Conservation (phyloP, 1,140 invertebrate genomes). For the Trichoplusia ni region DNA sequence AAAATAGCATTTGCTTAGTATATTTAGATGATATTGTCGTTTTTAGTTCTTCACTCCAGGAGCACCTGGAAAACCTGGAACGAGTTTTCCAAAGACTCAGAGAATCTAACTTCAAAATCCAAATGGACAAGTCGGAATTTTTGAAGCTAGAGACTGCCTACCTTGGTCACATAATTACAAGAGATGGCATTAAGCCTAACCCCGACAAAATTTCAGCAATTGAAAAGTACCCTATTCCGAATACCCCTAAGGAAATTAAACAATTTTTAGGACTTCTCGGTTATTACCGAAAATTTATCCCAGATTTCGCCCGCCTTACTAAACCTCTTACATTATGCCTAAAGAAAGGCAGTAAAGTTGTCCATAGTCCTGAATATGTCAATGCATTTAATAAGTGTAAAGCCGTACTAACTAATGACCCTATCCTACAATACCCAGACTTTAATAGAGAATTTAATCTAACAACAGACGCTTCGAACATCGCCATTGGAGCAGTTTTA, state of each 20-base stretch:
- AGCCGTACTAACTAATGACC: background rate
- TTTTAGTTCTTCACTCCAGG: no score
- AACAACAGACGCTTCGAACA: slow-evolving; percentile 60
- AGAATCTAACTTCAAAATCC: no score
- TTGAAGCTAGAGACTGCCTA: no score
- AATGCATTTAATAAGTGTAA: slow-evolving; percentile 5
- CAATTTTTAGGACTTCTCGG: no score
- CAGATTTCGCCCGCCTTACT: slow-evolving; percentile 21
- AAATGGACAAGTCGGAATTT: no score
- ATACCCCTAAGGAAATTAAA: background rate
- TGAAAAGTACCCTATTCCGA: background rate
- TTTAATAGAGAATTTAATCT: slow-evolving; percentile 33
- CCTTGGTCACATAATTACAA: no score
- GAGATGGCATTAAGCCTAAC: no score
- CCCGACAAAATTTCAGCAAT: background rate
- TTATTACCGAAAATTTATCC: no score
- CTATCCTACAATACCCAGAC: slow-evolving; percentile 56
- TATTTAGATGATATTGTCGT: no score
- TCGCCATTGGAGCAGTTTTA: slow-evolving; percentile 56
- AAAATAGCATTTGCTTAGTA: no score
- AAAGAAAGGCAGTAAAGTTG: slow-evolving; percentile 33
- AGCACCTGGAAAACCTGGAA: no score
- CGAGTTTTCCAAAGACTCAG: no score
- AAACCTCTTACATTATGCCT: slow-evolving; percentile 8
- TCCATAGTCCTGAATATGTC: slow-evolving; percentile 35